These are phyloP conservation scores for Branchipolynoe longqiensis DNA, from an alignment of 2,888 invertebrate genomes.

Conservation along the genomic window DNA sequence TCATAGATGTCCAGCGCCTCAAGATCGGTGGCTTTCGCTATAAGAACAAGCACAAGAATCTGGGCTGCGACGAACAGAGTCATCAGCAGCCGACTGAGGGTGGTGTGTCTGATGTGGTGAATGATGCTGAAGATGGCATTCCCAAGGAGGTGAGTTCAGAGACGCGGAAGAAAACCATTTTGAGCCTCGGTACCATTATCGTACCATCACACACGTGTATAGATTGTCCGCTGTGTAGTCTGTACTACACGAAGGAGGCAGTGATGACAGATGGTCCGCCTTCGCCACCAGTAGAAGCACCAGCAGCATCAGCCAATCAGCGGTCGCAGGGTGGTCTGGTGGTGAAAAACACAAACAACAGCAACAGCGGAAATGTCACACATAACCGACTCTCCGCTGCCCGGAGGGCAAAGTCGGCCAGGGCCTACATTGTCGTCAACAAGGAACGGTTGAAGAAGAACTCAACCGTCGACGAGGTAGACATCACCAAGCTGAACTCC, in stretches of 20 bases:
- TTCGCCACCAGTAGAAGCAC: too few relatives aligned
- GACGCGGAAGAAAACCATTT: neutral
- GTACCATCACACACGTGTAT: constrained; percentile 69
- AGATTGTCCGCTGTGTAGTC: constrained; percentile 69
- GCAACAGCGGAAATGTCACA: neutral
- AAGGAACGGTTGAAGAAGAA: neutral
- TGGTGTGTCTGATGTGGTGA: too few relatives aligned
- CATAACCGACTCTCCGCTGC: neutral
- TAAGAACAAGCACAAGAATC: neutral
- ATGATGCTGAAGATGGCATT: too few relatives aligned
- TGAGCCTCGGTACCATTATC: constrained; percentile 62
- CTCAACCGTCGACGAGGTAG: neutral
- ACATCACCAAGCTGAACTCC: neutral
- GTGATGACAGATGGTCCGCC: neutral
- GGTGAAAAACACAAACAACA: neutral
- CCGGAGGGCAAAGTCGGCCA: neutral
- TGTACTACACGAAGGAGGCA: constrained; percentile 59
- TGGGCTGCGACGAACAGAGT: neutral
- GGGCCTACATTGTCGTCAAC: neutral
- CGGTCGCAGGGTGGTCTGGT: neutral
- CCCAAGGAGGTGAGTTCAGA: neutral
- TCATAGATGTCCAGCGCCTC: constrained; percentile 21
- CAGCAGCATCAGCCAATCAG: too few relatives aligned
- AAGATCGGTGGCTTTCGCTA: constrained; percentile 30
- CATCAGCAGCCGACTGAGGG: too few relatives aligned